phyloP scores from a whole-genome alignment of 2,888 invertebrate species.

The Caenorhabditis panamensis region DNA sequence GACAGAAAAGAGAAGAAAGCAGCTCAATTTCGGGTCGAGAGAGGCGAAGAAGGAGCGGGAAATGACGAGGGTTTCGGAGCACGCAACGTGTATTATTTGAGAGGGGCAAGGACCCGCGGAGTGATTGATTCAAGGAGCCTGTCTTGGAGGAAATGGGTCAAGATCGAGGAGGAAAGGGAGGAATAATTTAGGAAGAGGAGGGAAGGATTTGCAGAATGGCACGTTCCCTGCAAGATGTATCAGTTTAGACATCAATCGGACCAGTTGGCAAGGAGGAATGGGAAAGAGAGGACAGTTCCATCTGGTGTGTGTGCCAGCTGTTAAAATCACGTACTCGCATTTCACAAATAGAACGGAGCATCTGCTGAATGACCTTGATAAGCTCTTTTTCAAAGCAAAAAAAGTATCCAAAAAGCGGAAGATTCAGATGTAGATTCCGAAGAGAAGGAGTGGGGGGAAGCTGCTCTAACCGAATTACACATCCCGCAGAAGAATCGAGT shows the following conservation, averaged over 20 bases:
- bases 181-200: not conserved
- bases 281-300: too few relatives aligned
- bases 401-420: slow-evolving; percentile 5
- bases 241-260: not conserved
- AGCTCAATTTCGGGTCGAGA: slow-evolving; percentile 43
- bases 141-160: not conserved
- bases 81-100: slow-evolving; percentile 11
- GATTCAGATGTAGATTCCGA: slow-evolving; percentile 10
- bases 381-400: not conserved
- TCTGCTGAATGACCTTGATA: too few relatives aligned
- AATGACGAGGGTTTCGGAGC: slow-evolving; percentile 18
- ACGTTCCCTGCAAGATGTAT: not conserved
- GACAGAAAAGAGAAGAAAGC: slow-evolving; percentile 34
- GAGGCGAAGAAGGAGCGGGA: slow-evolving; percentile 18
- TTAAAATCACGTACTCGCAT: too few relatives aligned
- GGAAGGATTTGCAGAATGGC: not conserved
- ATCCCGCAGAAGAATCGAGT: slow-evolving; percentile 26
- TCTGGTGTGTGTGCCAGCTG: too few relatives aligned
- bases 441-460: slow-evolving; percentile 8
- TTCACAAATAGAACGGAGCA: too few relatives aligned
- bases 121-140: not conserved
- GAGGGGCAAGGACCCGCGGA: not conserved
- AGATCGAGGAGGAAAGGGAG: not conserved
- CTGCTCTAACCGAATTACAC: slow-evolving; percentile 33
- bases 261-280: too few relatives aligned